Conservation (phyloP, 1,140 invertebrate genomes). For the Protaetia brevitarsis region DNA sequence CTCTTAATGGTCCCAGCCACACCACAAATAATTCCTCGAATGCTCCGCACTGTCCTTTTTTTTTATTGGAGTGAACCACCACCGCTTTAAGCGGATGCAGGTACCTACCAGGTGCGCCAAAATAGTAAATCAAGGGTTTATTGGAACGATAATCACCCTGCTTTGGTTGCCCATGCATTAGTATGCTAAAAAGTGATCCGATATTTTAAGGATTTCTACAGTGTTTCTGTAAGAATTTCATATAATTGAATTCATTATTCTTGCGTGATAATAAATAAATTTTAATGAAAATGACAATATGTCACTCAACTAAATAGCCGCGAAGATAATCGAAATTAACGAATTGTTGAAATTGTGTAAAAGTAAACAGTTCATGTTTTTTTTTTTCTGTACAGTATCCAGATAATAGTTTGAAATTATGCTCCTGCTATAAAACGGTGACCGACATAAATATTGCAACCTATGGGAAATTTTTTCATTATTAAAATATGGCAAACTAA, state of each 20-base stretch:
- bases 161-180: not conserved
- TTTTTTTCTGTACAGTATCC: not conserved
- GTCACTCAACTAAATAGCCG: no score
- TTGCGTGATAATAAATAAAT: no score
- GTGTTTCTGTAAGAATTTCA: not conserved
- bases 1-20: slow-evolving; percentile 43
- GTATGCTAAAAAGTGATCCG: not conserved
- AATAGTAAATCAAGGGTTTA: slow-evolving; percentile 10
- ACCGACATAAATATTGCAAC: not conserved
- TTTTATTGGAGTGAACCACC: not conserved
- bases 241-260: slow-evolving; percentile 7
- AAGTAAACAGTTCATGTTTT: no score
- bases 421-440: not conserved
- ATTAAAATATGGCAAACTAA: no score
- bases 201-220: not conserved
- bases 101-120: slow-evolving; percentile 10
- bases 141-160: not conserved
- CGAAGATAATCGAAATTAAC: no score
- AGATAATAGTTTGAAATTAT: not conserved
- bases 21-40: slow-evolving; percentile 39
- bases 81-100: not conserved
- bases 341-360: no score
- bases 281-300: no score
- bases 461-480: no score
- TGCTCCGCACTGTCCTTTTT: not conserved